phyloP scores from a whole-genome alignment of 2,113 vertebrate species.

The Hyperoodon ampullatus region DNA sequence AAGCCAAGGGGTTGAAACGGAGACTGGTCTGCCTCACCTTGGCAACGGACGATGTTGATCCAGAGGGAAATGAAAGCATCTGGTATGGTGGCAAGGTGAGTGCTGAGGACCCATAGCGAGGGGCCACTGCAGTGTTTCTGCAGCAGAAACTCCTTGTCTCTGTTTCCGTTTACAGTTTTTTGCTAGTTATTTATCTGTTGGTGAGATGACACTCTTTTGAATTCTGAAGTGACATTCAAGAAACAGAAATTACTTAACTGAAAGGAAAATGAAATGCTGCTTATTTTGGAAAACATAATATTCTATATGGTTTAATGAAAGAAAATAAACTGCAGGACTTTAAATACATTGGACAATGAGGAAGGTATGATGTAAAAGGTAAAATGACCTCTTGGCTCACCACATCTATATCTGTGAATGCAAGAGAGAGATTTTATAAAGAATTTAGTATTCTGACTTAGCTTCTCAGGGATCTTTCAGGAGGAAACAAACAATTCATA shows the following conservation, averaged over 20 bases:
- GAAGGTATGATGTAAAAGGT: background rate
- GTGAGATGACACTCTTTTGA: background rate
- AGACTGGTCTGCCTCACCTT: slow-evolving; percentile 93
- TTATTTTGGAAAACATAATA: slow-evolving; percentile 5
- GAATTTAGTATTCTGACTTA: background rate
- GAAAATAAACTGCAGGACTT: background rate
- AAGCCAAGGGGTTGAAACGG: slow-evolving; percentile 91
- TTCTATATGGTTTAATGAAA: background rate
- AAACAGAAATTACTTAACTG: slow-evolving; percentile 10
- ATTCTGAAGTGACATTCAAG: slow-evolving; percentile 49
- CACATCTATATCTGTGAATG: background rate
- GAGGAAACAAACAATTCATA: background rate
- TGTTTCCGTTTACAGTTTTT: background rate
- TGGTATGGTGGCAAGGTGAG: slow-evolving; percentile 94
- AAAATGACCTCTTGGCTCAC: background rate
- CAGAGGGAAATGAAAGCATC: slow-evolving; percentile 97
- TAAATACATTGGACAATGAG: background rate
- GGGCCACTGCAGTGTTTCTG: background rate
- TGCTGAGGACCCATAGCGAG: background rate
- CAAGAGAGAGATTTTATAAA: background rate
- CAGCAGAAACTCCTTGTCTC: background rate
- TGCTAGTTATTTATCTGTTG: background rate
- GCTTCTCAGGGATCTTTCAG: background rate
- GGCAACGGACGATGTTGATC: slow-evolving; percentile 93
- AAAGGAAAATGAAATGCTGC: slow-evolving; percentile 27